Base-by-base conservation (phyloP, 1,140 invertebrate genomes). In the Aphis gossypii region DNA sequence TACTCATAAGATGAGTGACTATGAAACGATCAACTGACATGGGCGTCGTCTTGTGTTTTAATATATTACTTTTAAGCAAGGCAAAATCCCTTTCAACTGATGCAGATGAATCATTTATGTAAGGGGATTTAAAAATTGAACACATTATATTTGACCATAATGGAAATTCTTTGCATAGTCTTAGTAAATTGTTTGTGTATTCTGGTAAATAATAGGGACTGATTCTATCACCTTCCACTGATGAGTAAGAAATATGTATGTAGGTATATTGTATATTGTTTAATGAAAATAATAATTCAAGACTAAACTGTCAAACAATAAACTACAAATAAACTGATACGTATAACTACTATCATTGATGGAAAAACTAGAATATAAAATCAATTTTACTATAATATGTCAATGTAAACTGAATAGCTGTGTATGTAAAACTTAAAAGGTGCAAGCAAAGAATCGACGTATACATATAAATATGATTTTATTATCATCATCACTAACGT, bases 121-220 rank as follows among this genome's bases (percentile, higher is more conserved):
- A 84, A 25, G 83, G 83, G 1, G 83, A 84, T 84, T 84, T 84
- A 25, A 84, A 84, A 8, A 84, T 44, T 2, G 21, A 44, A 44
- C 83, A 44, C 83, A 84, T 84, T 9, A 84, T 84, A 84, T 84
- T 84, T 44, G 83, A 84, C 82, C 83, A 84, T 44, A 84, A 84
- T 84, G 83, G 83, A n/a, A 84, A 84, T 23, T 84, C 83, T 84
- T 44, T 84, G 41, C 83, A 84, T 44, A 84, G 41, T 84, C 41
- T 84, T 11, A 84, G 30, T 44, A 84, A 8, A 25, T 84, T 44
- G 25, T 84, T 44, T 25, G 83, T 14, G 41, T 44, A 84, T 44
- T 84, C 38, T 25, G 83, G 41, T 84, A 84, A 84, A 84, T 84
- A 84, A 84, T 84, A 44, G 1, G 83, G 83, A 84, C 83, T 84